Base-by-base conservation (phyloP, 2,888 invertebrate species). In the Antitype chi region DNA sequence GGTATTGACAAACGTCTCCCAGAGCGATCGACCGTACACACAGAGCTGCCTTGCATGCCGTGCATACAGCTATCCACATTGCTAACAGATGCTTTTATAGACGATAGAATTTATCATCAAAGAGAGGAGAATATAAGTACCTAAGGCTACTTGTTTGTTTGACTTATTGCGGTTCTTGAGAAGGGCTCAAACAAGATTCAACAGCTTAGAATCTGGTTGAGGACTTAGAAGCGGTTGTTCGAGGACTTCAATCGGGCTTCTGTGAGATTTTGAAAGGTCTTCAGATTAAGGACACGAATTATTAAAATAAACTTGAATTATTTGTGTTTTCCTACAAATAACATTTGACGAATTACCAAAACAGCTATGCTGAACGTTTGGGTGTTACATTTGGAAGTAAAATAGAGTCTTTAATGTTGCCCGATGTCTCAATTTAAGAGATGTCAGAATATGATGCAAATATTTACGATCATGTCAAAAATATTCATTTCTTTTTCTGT, bases 1-100 rank as follows among this genome's bases (percentile, higher is more conserved):
- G 55, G 59, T 84, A 84, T 84, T 77, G 84, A 84, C 81, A 84
- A 76, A 84, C 84, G 76, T 76, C 76, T 83, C 68, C 62, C 74
- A 66, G 53, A 38, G 76, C 74, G 71, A 84, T 84, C 77, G 72
- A 63, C 69, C 71, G 80, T n/a, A 67, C 57, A 64, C 60, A 66
- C 66, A 47, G 49, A 57, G 59, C 72, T 76, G 64, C 47, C 72
- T 49, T 28, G 76, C 84, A 71, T 74, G 62, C 74, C 76, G 47
- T 20, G 67, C 71, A 69, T 72, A 68, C 67, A 70, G 43, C 75
- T 38, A 84, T 60, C 76, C 64, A 69, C 81, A 74, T 43, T 62
- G 76, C 60, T 74, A 71, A 74, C 81, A 76, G 76, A 84, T 81
- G 77, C 70, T 70, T 69, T 63, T 70, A 72, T 74, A 59, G 74